These are phyloP conservation scores for Morpho helenor DNA, from an alignment of 2,888 invertebrate species.

Conservation along the genomic window DNA sequence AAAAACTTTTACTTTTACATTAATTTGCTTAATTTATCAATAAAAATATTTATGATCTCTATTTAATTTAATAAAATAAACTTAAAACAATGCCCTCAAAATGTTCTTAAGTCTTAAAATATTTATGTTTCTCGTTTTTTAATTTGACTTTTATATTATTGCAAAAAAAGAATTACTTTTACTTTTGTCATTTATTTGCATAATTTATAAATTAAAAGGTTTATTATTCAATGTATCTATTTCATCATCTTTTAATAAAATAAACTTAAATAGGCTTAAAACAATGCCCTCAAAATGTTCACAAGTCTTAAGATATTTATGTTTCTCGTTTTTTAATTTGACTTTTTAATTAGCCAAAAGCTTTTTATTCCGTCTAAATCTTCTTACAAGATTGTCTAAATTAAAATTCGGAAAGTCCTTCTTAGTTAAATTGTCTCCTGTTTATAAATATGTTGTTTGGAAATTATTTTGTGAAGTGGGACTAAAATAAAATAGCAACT, in stretches of 20 bases:
- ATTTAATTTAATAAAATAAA: no score
- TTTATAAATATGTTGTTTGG: constrained; percentile 9
- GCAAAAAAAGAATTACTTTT: constrained; percentile 57
- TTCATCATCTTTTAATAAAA: no score
- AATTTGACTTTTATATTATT: no score
- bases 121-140: no score
- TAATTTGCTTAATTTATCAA: no score
- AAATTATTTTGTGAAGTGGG: no score
- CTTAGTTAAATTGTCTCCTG: constrained; percentile 18
- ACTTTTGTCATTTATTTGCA: constrained; percentile 33
- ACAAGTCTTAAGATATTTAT: constrained; percentile 24
- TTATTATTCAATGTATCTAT: no score
- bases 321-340: constrained; percentile 54
- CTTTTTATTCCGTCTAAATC: constrained; percentile 55
- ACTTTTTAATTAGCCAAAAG: constrained; percentile 66
- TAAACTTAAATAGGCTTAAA: not conserved
- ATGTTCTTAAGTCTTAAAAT: no score
- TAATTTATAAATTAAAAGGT: no score
- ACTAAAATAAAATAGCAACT: no score
- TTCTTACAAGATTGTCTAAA: constrained; percentile 65
- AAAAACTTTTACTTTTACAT: constrained; percentile 43
- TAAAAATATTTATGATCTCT: no score
- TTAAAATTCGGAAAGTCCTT: constrained; percentile 56
- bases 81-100: no score
- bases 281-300: constrained; percentile 11